These are phyloP conservation scores for Erpornis zantholeuca DNA, from an alignment of 2,113 vertebrate species.

Conservation along the genomic window DNA sequence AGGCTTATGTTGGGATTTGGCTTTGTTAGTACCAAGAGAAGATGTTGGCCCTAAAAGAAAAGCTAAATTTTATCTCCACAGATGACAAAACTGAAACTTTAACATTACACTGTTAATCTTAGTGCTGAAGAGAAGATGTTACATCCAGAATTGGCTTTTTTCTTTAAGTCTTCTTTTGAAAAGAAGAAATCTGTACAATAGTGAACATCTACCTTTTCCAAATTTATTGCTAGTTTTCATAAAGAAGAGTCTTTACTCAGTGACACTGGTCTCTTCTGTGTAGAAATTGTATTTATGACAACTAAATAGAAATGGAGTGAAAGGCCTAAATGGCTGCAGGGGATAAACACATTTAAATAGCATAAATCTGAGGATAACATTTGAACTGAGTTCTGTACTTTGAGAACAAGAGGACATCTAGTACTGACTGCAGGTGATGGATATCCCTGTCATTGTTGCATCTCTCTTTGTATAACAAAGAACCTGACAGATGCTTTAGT, in stretches of 20 bases:
- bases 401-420: neutral
- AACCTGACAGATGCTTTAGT: neutral
- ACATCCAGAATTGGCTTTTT: neutral
- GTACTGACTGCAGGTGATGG: neutral
- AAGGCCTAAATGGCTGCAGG: neutral
- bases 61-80: neutral
- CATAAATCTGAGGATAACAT: neutral
- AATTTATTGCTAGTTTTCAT: neutral
- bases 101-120: neutral
- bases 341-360: neutral
- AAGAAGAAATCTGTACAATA: neutral
- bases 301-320: neutral
- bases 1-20: neutral
- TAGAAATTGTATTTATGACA: neutral
- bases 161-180: neutral
- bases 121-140: neutral
- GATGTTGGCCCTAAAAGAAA: neutral
- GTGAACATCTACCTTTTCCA: neutral
- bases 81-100: neutral
- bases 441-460: accelerated
- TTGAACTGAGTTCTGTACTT: neutral
- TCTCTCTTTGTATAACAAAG: neutral
- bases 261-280: neutral
- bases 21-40: neutral
- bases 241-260: neutral